Base-by-base conservation (phyloP, 2,797 vertebrate genomes). In the Euthynnus affinis region DNA sequence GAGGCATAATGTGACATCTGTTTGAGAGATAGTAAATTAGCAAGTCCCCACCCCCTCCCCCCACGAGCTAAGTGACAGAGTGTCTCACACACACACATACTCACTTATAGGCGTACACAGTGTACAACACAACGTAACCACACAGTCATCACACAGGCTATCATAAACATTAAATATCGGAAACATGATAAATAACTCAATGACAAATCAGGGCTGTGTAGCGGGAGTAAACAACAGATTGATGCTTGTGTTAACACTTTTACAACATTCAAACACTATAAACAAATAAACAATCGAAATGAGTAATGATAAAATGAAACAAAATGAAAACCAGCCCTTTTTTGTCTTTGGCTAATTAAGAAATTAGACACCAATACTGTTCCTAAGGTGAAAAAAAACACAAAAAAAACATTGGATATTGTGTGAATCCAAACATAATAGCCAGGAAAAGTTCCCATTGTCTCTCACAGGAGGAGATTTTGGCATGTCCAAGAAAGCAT, bases 1-100 rank as follows among this genome's bases (percentile, higher is more conserved):
- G 57, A 72, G 42, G 75, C 73, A 40, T 71, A 71, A 80, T 78
- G 78, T 71, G 79, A 86, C 91, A 93, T 91, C 86, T 93, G 92
- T 85, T 88, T 80, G 75, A 84, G 79, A 87, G 79, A 88, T 79
- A 66, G 78, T 91, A 89, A 90, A 91, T 92, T 84, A 89, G 69
- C 82, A 81, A 80, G 83, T 89, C 88, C 84, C 68, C 63, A 3
- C 78, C 74, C 79, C 88, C 84, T 66, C 63, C 5, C 78, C 74
- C 79, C 74, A 71, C 13, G 5, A 91, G 80, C 59, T 37, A 75
- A 77, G 59, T 7, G 51, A 81, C 77, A 67, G 37, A 73, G 70
- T 92, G 90, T 89, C 91, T 37, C 67, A 23, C 52, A 59, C 37
- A 15, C 37, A 57, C 5, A 4, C 49, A 32, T 3, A 25, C 40